phyloP scores from a whole-genome alignment of 1,140 invertebrate genomes.

The Mylabris phalerata region DNA sequence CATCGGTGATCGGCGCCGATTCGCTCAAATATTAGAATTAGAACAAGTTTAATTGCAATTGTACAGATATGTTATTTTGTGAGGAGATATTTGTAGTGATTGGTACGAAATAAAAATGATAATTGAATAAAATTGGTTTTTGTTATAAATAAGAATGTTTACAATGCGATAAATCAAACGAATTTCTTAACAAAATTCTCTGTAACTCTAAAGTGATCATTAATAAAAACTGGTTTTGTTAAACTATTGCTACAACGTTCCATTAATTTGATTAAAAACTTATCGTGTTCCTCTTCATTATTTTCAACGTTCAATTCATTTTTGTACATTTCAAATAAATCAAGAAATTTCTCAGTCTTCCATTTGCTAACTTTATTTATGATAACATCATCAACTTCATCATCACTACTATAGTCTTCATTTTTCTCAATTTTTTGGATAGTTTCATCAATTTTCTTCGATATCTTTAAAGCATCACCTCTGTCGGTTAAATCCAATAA shows the following conservation, averaged over 20 bases:
- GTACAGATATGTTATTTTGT: too few species aligned
- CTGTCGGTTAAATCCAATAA: too few species aligned
- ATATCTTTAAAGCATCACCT: neutral
- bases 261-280: constrained; percentile 3
- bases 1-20: too few species aligned
- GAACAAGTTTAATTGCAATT: too few species aligned
- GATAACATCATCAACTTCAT: neutral
- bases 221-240: neutral
- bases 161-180: neutral
- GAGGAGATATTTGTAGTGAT: too few species aligned
- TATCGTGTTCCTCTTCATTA: neutral
- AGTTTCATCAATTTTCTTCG: neutral
- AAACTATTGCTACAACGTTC: neutral
- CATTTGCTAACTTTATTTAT: neutral
- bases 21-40: too few species aligned
- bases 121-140: neutral
- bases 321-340: neutral
- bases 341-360: neutral
- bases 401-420: neutral
- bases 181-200: constrained; percentile 1
- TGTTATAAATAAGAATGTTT: neutral
- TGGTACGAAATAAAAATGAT: too few species aligned
- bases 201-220: neutral
- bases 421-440: neutral
- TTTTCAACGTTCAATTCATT: neutral